Evolutionary conservation across 2,888 invertebrate genomes (phyloP).

Genomic region (Tetranychus piercei): DNA sequence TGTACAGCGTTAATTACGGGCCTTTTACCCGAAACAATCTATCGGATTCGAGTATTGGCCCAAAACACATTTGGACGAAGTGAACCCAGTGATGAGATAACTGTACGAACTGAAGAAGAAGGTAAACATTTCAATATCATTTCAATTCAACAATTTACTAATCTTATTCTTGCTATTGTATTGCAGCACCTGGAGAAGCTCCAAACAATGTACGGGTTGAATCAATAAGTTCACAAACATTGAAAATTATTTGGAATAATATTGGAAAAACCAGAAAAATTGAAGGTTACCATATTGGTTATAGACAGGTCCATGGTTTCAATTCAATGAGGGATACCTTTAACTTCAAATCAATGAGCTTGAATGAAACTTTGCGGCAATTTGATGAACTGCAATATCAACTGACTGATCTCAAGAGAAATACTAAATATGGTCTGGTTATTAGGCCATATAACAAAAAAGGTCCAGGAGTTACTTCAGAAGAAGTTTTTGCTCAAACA

Average conservation of each 20-base stretch:
- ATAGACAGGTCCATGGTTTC: background rate
- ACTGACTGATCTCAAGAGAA: slow-evolving; percentile 20
- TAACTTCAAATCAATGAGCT: background rate
- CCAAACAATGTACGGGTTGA: background rate
- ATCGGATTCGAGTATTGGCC: slow-evolving; percentile 31
- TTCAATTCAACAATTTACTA: no score
- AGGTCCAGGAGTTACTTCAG: slow-evolving; percentile 24
- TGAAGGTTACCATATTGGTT: slow-evolving; percentile 8
- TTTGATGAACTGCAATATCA: slow-evolving; percentile 23
- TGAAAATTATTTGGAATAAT: slow-evolving; percentile 4
- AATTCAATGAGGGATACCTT: background rate
- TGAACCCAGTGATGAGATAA: slow-evolving; percentile 29
- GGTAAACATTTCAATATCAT: slow-evolving; percentile 24
- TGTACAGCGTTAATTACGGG: slow-evolving; percentile 28
- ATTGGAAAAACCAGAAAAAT: background rate
- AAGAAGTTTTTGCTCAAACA: slow-evolving; percentile 22
- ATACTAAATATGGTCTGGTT: slow-evolving; percentile 29
- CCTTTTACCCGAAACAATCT: slow-evolving; percentile 31
- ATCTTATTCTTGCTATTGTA: no score
- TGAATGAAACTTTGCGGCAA: background rate
- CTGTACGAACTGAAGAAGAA: slow-evolving; percentile 31
- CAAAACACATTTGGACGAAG: slow-evolving; percentile 32
- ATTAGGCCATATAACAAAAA: slow-evolving; percentile 23
- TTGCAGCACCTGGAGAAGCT: background rate
- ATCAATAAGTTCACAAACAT: background rate